Conservation (phyloP, 2,113 vertebrate genomes). For the Gobius niger region DNA sequence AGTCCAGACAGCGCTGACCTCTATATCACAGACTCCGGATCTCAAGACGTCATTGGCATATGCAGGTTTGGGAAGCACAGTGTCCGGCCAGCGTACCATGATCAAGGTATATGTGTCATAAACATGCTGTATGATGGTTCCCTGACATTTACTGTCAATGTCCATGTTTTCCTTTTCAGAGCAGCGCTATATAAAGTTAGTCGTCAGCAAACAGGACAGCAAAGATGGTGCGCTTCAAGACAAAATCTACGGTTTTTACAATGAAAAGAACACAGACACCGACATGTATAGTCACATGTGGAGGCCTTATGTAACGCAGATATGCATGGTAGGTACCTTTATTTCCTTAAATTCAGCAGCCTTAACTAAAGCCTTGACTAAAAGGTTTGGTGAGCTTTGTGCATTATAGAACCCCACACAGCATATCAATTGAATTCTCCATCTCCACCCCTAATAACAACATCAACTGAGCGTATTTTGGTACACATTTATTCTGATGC, state of each 20-base stretch:
- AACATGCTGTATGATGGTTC: neutral
- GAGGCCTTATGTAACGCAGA: constrained; percentile 66
- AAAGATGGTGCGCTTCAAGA: constrained; percentile 24
- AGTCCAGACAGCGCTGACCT: constrained; percentile 25
- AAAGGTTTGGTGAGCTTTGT: too few species aligned
- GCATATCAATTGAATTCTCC: too few species aligned
- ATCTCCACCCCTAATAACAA: too few species aligned
- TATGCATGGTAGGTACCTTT: constrained; percentile 69
- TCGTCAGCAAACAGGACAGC: constrained; percentile 17
- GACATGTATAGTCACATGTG: constrained; percentile 33
- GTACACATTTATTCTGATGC: neutral
- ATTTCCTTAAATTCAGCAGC: neutral
- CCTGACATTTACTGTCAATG: neutral
- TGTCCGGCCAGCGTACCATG: neutral
- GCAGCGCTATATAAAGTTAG: constrained; percentile 63
- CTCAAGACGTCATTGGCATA: constrained; percentile 21
- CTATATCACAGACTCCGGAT: constrained; percentile 50
- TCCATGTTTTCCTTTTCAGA: constrained; percentile 46
- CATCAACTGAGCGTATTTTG: too few species aligned
- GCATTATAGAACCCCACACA: too few species aligned
- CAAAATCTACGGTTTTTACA: constrained; percentile 68
- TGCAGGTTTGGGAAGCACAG: constrained; percentile 40
- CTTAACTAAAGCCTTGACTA: too few species aligned
- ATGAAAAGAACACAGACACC: constrained; percentile 39
- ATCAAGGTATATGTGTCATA: constrained; percentile 46